Base-by-base conservation (phyloP, 2,113 vertebrate genomes). In the Centropristis striata region DNA sequence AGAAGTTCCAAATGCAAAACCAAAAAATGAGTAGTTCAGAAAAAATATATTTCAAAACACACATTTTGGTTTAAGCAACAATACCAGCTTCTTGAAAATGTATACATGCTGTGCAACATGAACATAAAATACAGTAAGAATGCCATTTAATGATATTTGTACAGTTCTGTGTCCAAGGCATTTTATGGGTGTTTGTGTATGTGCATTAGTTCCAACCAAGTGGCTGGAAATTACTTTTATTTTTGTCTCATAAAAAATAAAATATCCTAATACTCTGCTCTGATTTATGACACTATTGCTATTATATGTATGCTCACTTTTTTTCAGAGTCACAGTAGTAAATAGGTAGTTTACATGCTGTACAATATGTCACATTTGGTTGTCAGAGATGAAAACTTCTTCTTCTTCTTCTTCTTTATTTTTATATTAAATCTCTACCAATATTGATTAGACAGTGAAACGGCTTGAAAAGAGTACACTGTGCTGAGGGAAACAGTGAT, bases 131-230 rank as follows among this genome's bases (percentile, higher is more conserved):
- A 58, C 37, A 80, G 8, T 51, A 5, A 49, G 10, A 71, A 57
- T 68, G 8, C 18, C 15, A 39, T n/a, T 70, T 59, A 6, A 41
- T 69, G 32, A 44, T 42, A 36, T 58, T 47, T 63, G 36, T 63
- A 68, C 59, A 78, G 73, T 76, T 25, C n/a, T 55, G 41, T 84
- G 49, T 60, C 57, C 47, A 65, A 81, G 58, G 58, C 53, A 71
- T 71, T 70, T 28, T 32, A 27, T 37, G n/a, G n/a, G 46, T 55
- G 11, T 50, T 5, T 28, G n/a, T 68, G 53, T 27, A 64, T n/a
- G n/a, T n/a, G n/a, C n/a, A n/a, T n/a, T n/a, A n/a, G n/a, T n/a
- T n/a, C n/a, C n/a, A n/a, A n/a, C n/a, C n/a, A n/a, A n/a, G 37
- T 54, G 28, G 13, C n/a, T 69, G 14, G 13, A 63, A 75, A 50